Evolutionary conservation across 2,888 invertebrate genomes (phyloP), one percentile per base, ranked within the genome.

Genomic region (Campoplex capitator): DNA sequence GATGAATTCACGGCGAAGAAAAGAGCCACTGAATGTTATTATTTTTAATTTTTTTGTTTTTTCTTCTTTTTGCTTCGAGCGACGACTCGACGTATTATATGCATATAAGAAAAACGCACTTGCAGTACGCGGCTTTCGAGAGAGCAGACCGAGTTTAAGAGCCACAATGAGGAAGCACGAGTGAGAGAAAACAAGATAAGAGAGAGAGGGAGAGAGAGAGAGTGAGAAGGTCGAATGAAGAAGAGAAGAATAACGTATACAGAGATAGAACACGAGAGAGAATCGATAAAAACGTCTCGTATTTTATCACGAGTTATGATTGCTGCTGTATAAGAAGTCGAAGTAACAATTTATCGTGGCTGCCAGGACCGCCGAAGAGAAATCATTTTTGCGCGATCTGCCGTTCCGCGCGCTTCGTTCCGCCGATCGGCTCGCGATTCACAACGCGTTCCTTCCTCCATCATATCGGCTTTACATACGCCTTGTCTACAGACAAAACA

Each of bases 301-400:
- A 92, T 92, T 92, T 93, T 92, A 93, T 92, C 90, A 88, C 90
- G 91, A 91, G 92, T 93, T 93, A 92, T 91, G 92, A 92, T 92
- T 91, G 91, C 91, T 87, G 90, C 87, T 87, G 89, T 90, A 89
- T 90, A 92, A 91, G 91, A 88, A 92, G 92, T 89, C 90, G 90
- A 88, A 83, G 90, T 88, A 88, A 89, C 91, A 90, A 92, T 91
- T 92, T 92, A 92, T 92, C 91, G 90, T 38, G 75, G 82, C 89
- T 87, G 86, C 88, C 88, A 88, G 83, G 90, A 89, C 90, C 88
- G 92, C 91, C 91, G 91, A 89, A 89, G 89, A 91, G 92, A 91
- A 92, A 92, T 92, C 91, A 92, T 91, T 91, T 92, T 91, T 91
- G 91, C 89, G 88, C 91, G 90, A 91, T 92, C 92, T 91, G 88